Base-by-base conservation (phyloP, 2,797 vertebrate genomes). In the Hoplostethus mediterraneus region DNA sequence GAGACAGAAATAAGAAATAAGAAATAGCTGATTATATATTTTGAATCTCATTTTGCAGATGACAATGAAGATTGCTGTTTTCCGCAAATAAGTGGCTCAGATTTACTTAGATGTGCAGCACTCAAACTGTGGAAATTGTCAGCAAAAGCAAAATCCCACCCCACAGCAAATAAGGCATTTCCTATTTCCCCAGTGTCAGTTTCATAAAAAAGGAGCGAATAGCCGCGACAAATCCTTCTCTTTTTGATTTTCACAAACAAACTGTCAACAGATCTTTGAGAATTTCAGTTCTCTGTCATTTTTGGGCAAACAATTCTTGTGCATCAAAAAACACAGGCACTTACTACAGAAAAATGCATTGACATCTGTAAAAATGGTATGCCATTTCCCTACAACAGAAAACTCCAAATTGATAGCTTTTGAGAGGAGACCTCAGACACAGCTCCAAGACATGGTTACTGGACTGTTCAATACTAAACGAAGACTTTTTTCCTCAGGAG, bases 381-480 rank as follows among this genome's bases (percentile, higher is more conserved):
- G 65, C 65, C 58, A 57, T 77, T 71, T 86, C 55, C 16, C 48
- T 52, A 70, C 60, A 73, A 56, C 62, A 38, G 52, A 75, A 74
- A 65, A 75, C 48, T 62, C 56, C 44, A 72, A 82, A 82, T 67
- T 75, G 56, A 78, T 85, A 75, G 73, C 67, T 87, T 81, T 63
- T 78, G 71, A 59, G 68, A 80, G 66, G 68, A 85, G 67, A 73
- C 70, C 80, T 89, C 77, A 80, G 79, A 89, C 69, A 76, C 73
- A 82, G 82, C 89, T 90, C 79, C 87, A 82, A 93, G 89, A 83
- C 84, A 80, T 68, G 69, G 66, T 85, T 91, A 90, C 87, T 90
- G 89, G 89, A 87, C 90, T 91, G 90, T 91, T 93, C 90, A 88
- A 90, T 88, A 89, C 84, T 77, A 88, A 91, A 87, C 17, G 59